Base-by-base conservation (phyloP, 2,797 vertebrate genomes). In the Sparus aurata region DNA sequence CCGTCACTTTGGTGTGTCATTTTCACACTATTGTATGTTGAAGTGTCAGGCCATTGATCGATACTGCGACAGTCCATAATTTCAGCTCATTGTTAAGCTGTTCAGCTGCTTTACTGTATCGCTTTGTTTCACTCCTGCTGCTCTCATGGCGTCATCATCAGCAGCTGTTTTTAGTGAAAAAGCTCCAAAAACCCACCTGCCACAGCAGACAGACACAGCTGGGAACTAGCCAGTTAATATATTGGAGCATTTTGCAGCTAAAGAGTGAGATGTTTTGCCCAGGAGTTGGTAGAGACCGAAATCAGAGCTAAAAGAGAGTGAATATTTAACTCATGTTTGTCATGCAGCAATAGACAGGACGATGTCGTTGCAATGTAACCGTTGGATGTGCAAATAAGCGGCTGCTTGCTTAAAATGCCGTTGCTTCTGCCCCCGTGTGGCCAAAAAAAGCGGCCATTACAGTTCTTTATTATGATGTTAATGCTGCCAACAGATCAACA, bases 401-500 rank as follows among this genome's bases (percentile, higher is more conserved):
- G 38, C 10, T 27, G 18, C 55, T 47, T 45, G 12, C 54, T 74
- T 12, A 12, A 27, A n/a, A 18, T n/a, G 43, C 50, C 66, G 58
- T 64, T 64, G 3, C 2, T 0, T 3, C 23, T 80, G 47, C 58
- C 12, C 34, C 22, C 45, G 43, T 18, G 23, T 52, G 58, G 30
- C 34, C 34, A 58, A 12, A 41, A 59, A 25, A 45, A 12, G 30
- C 20, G 2, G 2, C 2, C 4, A 22, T 62, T 61, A 10, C 22
- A 43, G 18, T 34, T 12, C 27, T 57, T 50, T 52, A 20, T 47
- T 63, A 17, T 16, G 7, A 30, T 23, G 7, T 60, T 45, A 49
- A 62, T 54, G 17, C 16, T 71, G 20, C 52, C 10, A 58, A 25
- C 30, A 50, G 23, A 25, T 75, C 68, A 53, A 73, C 23, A 46